Evolutionary conservation across 1,140 invertebrate genomes (phyloP).

Genomic region (Solenopsis invicta): DNA sequence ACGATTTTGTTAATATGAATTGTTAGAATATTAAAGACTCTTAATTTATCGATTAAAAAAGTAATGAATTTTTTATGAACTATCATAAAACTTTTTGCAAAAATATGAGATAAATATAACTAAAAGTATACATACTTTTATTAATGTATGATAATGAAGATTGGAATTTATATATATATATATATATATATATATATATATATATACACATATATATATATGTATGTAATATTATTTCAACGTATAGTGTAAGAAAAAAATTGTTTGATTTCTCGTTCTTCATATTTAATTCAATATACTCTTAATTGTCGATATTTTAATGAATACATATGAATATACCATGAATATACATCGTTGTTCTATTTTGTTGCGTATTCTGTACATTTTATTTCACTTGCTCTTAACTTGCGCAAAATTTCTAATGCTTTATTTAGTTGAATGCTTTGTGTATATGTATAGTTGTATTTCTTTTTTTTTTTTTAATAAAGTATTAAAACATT

Average conservation of each 20-base stretch:
- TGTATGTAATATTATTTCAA: conserved; percentile 15
- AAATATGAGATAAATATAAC: neutral
- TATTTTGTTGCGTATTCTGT: neutral
- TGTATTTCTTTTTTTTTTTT: conserved; percentile 37
- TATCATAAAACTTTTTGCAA: neutral
- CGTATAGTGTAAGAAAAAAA: neutral
- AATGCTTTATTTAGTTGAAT: conserved; percentile 13
- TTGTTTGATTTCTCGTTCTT: neutral
- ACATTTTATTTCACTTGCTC: neutral
- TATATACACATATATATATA: too few relatives aligned
- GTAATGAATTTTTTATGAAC: neutral
- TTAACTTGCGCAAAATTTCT: conserved; percentile 16
- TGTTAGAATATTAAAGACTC: neutral
- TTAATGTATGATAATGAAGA: neutral
- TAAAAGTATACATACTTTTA: neutral
- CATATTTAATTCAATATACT: neutral
- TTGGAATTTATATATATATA: neutral
- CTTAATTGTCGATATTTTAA: conserved; percentile 22
- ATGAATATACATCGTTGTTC: neutral
- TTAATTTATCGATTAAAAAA: neutral
- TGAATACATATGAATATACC: neutral
- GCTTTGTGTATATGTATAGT: conserved; percentile 13
- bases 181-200: too few relatives aligned
- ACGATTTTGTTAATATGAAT: neutral
- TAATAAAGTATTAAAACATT: neutral